A percentile compares a stretch with the other conserved stretches of the same genome.
These are phyloP conservation scores for Sigmodon hispidus DNA, from an alignment of 2,113 vertebrate species.

Conservation along the genomic window DNA sequence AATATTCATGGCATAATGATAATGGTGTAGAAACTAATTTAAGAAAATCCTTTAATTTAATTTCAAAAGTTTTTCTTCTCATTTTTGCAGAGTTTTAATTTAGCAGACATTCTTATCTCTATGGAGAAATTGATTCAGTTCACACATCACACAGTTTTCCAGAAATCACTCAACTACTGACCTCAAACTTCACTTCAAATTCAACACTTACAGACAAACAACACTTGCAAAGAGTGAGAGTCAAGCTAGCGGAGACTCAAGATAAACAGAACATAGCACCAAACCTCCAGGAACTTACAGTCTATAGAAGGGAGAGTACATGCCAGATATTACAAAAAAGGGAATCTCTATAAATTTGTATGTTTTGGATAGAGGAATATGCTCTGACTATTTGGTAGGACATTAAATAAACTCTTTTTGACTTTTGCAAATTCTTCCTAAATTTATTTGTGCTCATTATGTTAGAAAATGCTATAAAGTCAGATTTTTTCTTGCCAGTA, in stretches of 20 bases:
- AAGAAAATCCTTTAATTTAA: background rate
- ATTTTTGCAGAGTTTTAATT: background rate
- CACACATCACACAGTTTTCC: constrained; percentile 40
- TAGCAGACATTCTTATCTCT: constrained; percentile 33
- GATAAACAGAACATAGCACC: background rate
- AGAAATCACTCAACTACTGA: constrained; percentile 53
- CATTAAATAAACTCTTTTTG: background rate
- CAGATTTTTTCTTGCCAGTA: background rate
- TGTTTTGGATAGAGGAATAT: background rate
- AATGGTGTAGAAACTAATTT: background rate
- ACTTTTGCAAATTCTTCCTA: background rate
- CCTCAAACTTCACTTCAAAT: constrained; percentile 8
- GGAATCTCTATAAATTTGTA: background rate
- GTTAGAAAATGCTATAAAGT: background rate
- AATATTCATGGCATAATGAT: background rate
- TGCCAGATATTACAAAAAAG: constrained; percentile 37
- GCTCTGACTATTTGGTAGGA: background rate
- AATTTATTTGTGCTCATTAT: background rate
- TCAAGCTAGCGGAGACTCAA: background rate
- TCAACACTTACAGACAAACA: constrained; percentile 30
- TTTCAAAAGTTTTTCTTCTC: background rate
- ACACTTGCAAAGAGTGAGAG: background rate
- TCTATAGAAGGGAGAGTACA: background rate
- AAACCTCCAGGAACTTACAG: background rate
- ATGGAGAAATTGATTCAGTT: constrained; percentile 28